These are phyloP conservation scores for Dreissena rostriformis DNA, from an alignment of 1,140 invertebrate species.

Conservation along the genomic window DNA sequence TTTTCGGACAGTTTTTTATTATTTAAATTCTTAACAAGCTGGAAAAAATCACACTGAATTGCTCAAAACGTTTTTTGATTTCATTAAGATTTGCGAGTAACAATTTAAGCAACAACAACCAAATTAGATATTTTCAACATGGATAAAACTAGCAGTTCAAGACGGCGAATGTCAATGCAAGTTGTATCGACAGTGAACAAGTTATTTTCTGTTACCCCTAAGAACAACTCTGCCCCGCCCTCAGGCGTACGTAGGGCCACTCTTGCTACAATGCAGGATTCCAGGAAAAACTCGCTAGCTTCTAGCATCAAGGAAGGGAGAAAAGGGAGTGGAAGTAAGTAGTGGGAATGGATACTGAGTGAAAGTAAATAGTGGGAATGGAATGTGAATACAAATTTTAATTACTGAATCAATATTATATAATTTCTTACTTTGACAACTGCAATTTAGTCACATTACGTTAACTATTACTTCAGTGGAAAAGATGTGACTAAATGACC, in stretches of 20 bases:
- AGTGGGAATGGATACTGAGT: too few relatives aligned
- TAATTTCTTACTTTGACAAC: too few relatives aligned
- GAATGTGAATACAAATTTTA: too few relatives aligned
- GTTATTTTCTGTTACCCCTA: not conserved
- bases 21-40: not conserved
- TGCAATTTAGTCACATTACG: too few relatives aligned
- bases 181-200: constrained; percentile 16
- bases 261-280: not conserved
- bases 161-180: constrained; percentile 42
- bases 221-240: constrained; percentile 47
- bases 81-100: not conserved
- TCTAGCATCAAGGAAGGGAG: constrained; percentile 4
- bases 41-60: not conserved
- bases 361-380: too few relatives aligned
- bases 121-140: too few relatives aligned
- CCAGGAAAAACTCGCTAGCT: constrained; percentile 16
- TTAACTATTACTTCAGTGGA: too few relatives aligned
- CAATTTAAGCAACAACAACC: not conserved
- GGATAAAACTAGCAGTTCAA: not conserved
- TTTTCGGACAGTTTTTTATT: not conserved
- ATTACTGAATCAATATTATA: too few relatives aligned
- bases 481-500: too few relatives aligned
- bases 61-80: not conserved
- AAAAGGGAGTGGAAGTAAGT: constrained; percentile 43
- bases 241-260: constrained; percentile 6